A percentile compares a stretch with the other conserved stretches of the same genome.
phyloP scores from a whole-genome alignment of 2,888 invertebrate genomes.

The Tachina grossa region DNA sequence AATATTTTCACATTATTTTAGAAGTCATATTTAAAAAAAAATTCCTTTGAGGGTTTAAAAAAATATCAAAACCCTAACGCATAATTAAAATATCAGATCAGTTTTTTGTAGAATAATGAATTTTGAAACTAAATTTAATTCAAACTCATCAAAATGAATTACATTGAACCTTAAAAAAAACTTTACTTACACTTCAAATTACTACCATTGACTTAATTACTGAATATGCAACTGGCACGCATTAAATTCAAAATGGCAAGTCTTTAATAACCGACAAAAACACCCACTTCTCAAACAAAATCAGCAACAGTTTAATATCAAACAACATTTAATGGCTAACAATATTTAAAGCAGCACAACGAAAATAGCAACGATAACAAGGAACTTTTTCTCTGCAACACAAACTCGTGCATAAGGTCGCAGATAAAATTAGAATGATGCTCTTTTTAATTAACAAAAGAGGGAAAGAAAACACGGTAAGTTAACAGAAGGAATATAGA shows the following conservation, averaged over 20 bases:
- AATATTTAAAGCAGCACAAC: slow-evolving; percentile 32
- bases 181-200: slow-evolving; percentile 54
- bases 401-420: not conserved
- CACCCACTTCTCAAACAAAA: slow-evolving; percentile 19
- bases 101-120: not conserved
- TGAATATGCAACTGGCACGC: slow-evolving; percentile 64
- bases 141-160: slow-evolving; percentile 44
- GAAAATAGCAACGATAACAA: slow-evolving; percentile 11
- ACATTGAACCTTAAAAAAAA: slow-evolving; percentile 15
- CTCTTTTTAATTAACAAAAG: slow-evolving; percentile 49
- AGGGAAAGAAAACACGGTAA: not conserved
- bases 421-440: not conserved
- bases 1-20: no score
- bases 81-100: no score
- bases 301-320: not conserved
- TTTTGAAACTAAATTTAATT: slow-evolving; percentile 23
- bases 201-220: slow-evolving; percentile 66
- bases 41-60: not conserved
- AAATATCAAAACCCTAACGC: not conserved
- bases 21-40: not conserved
- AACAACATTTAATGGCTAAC: slow-evolving; percentile 23
- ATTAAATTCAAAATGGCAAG: slow-evolving; percentile 62
- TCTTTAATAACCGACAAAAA: slow-evolving; percentile 59
- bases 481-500: not conserved
- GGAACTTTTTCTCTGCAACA: not conserved